Evolutionary conservation across 2,797 vertebrate genomes (phyloP), one percentile per base, ranked within the genome.

Genomic region (Chiroxiphia lanceolata): DNA sequence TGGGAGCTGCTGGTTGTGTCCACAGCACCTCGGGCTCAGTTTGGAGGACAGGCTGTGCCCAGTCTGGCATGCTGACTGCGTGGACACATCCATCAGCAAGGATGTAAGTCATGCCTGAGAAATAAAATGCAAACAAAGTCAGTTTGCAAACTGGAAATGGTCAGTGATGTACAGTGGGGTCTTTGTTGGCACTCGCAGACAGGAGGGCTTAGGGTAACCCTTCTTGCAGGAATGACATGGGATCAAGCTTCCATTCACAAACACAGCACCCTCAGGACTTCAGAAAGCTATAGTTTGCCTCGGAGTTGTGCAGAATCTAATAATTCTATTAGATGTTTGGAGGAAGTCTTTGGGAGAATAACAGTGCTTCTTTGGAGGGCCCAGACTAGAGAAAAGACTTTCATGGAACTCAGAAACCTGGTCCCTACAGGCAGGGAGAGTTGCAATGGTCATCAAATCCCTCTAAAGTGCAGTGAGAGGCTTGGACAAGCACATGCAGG

Each of bases 131-230:
- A 72, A 82, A 45, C 26, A 42, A 60, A 86, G 36, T 0, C 2
- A 84, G 23, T 11, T 53, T 82, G 40, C 2, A 2, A 60, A 17
- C 29, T 81, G 45, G 50, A 82, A 94, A 87, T 50, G 26, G 50
- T 92, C 50, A 13, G 0, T 50, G 50, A 68, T 61, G 42, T 0
- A 0, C 1, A 0, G 5, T 27, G 31, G 16, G 56, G 25, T 63
- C 33, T 59, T n/a, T 2, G 3, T 16, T 63, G 40, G 47, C 0
- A 0, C 29, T 56, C n/a, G 42, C 50, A 83, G 40, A 34, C 19
- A 56, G 53, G 15, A 85, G 26, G 57, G 11, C 17, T 79, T 40
- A 13, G 33, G 29, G 12, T 47, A 36, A 27, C 67, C 15, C 53
- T 89, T 27, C 9, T 34, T 47, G 10, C 11, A 23, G 36, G 50